Evolutionary conservation across 2,797 vertebrate species (phyloP).

Genomic region (Hydrocynus forskahlii): DNA sequence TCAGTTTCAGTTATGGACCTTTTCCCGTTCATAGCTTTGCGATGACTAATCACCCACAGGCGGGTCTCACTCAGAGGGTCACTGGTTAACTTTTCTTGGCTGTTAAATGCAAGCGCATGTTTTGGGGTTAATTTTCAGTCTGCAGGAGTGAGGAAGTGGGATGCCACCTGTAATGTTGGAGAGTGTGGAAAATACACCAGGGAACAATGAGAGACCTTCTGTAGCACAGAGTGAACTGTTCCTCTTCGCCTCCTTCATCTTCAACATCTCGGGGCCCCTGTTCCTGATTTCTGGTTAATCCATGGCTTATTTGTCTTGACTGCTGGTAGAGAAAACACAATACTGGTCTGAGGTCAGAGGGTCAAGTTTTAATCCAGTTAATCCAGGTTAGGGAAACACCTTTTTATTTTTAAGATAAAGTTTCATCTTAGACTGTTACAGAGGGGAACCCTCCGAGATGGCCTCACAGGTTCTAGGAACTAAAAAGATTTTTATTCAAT

Average conservation of each 20-base stretch:
- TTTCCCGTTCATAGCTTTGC: constrained; percentile 21
- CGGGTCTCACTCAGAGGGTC: constrained; percentile 8
- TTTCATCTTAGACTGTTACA: too few relatives aligned
- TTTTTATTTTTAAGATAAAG: too few relatives aligned
- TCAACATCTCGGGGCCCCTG: neutral
- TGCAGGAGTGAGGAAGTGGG: neutral
- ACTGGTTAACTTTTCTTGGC: constrained; percentile 28
- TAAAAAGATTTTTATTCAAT: too few relatives aligned
- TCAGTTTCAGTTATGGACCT: neutral
- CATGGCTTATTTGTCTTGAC: constrained; percentile 12
- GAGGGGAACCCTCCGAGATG: too few relatives aligned
- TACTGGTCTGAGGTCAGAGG: neutral
- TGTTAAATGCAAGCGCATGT: constrained; percentile 21
- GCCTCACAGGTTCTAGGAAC: too few relatives aligned
- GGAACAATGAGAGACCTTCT: neutral
- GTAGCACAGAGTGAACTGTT: neutral
- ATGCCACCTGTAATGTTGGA: neutral
- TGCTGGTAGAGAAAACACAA: neutral
- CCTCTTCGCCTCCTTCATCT: neutral
- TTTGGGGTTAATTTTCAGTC: constrained; percentile 28
- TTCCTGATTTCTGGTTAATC: constrained; percentile 25
- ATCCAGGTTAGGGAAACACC: too few relatives aligned
- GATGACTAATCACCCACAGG: constrained; percentile 23
- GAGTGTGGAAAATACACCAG: constrained; percentile 9
- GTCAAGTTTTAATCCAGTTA: neutral